Evolutionary conservation across 2,888 invertebrate genomes (phyloP), one percentile per base, ranked within the genome.

Genomic region (Myopa testacea): DNA sequence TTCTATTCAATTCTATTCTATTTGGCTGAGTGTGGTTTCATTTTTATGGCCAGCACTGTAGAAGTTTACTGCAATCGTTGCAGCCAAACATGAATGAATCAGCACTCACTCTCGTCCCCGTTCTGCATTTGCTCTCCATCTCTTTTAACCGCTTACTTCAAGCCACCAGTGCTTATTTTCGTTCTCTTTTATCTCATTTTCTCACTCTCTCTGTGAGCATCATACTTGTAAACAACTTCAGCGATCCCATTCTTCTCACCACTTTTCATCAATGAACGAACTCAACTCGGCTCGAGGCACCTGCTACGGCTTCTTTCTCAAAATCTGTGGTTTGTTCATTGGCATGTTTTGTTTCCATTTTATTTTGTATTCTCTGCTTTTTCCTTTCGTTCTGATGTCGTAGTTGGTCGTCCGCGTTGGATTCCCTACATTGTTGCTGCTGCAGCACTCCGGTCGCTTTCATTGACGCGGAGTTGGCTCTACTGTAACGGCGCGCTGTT

Each of bases 231-330:
- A 63, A 37, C 63, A 45, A 45, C 45, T 45, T 10, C 45, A 26
- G 62, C 62, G 8, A 26, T 8, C 62, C 4, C 34, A n/a, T 19
- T 26, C 5, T n/a, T 62, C 62, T 26, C 62, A 62, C 34, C 19
- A 70, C 55, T 78, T 78, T 78, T 78, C 73, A 78, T 78, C 78
- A 78, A 78, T 78, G 78, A 78, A 76, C 68, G 69, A 16, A 69
- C 38, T 50, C 40, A 62, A 75, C 55, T n/a, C 37, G 50, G 14
- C 19, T 16, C 58, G 63, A 63, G 78, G 72, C 81, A 76, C 78
- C 76, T 78, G 78, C 76, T 60, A 71, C 38, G 60, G 50, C 75
- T 52, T 68, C 72, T 69, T 71, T 72, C 26, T 71, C 60, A 68
- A 68, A 73, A 52, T 63, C 68, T 74, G 73, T 58, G 58, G 60